Conservation (phyloP, 2,113 vertebrate species). For the Aegypius monachus region DNA sequence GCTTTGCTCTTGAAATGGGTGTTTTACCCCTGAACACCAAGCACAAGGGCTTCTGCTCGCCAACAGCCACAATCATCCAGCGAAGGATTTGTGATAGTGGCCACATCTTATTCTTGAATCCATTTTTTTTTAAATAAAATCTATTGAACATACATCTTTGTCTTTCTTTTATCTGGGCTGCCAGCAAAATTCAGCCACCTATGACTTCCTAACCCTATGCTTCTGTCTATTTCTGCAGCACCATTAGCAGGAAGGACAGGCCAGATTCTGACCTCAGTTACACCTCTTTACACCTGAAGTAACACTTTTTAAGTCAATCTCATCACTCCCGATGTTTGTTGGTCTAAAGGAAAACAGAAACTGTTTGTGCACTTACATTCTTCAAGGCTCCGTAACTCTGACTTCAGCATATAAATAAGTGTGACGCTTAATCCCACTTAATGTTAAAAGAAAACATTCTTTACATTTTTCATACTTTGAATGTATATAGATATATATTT, state of each 20-base stretch:
- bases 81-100: not conserved
- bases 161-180: not conserved
- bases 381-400: not conserved
- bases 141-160: not conserved
- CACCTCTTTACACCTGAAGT: not conserved
- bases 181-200: not conserved
- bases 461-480: not conserved
- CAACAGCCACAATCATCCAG: not conserved
- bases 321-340: not conserved
- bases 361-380: not conserved
- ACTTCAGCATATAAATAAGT: not conserved
- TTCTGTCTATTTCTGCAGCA: conserved; percentile 39
- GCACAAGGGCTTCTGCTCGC: not conserved
- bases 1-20: not conserved
- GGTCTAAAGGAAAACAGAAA: not conserved
- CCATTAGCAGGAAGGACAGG: conserved; percentile 26
- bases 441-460: not conserved
- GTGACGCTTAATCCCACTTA: not conserved
- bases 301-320: not conserved
- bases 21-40: not conserved
- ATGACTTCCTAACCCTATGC: not conserved
- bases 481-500: not conserved
- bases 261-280: conserved; percentile 14
- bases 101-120: not conserved
- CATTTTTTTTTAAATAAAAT: not conserved